Percentiles rank a stretch among this genome's conserved stretches.
Conservation (phyloP, 2,888 invertebrate species). For the Fragum fragum region DNA sequence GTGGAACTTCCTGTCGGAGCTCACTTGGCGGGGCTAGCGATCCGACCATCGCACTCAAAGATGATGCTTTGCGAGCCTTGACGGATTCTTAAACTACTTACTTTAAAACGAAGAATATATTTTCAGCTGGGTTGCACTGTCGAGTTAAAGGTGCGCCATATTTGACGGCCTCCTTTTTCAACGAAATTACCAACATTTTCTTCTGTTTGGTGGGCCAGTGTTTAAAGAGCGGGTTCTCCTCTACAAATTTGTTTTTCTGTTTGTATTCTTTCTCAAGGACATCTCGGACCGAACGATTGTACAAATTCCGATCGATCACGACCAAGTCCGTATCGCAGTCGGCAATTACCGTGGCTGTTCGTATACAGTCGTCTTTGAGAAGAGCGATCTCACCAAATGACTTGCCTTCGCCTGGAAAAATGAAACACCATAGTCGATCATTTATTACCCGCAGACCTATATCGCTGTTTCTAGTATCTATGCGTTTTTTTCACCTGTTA, state of each 20-base stretch:
- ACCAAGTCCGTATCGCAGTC: slow-evolving; percentile 82
- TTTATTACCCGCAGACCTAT: too few relatives aligned
- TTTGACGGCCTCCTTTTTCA: slow-evolving; percentile 79
- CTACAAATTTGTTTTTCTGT: slow-evolving; percentile 84
- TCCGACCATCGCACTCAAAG: too few relatives aligned
- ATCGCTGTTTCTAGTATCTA: too few relatives aligned
- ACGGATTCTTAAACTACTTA: slow-evolving; percentile 43
- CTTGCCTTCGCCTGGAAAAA: slow-evolving; percentile 80
- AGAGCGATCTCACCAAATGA: slow-evolving; percentile 86
- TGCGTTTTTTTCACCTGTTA: too few relatives aligned
- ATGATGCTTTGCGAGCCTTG: too few relatives aligned
- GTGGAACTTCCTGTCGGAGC: too few relatives aligned
- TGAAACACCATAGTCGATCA: too few relatives aligned
- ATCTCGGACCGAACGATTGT: slow-evolving; percentile 82
- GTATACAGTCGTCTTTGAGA: slow-evolving; percentile 82
- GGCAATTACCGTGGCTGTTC: slow-evolving; percentile 85
- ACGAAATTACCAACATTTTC: slow-evolving; percentile 84
- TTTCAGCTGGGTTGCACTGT: slow-evolving; percentile 79
- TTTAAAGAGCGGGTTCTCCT: slow-evolving; percentile 82
- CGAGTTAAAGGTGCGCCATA: slow-evolving; percentile 80
- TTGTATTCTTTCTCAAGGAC: slow-evolving; percentile 83
- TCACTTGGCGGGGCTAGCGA: too few relatives aligned
- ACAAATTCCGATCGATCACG: slow-evolving; percentile 83
- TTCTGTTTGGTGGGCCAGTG: slow-evolving; percentile 82
- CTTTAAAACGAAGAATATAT: slow-evolving; percentile 70